Evolutionary conservation across 2,888 invertebrate species (phyloP), one percentile per base, ranked within the genome.

Genomic region (Xylota sylvarum): DNA sequence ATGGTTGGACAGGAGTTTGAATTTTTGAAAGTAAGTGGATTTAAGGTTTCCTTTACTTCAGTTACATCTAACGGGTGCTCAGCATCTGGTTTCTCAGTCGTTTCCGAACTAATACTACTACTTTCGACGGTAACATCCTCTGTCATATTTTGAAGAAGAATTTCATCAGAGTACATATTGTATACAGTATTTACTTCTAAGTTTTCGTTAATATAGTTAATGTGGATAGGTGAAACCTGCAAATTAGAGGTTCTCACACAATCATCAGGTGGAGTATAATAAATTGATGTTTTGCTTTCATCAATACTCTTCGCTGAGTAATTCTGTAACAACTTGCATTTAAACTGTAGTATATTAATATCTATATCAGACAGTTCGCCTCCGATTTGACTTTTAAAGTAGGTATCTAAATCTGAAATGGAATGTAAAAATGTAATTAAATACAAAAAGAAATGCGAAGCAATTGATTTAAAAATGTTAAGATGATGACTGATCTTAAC

Each of bases 231-330:
- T 30, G 92, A 90, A 27, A 90, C 90, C 84, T 94, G 94, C 77
- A 94, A 89, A 88, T 91, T 90, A 6, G 91, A 90, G 14, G 83
- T 74, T 50, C 89, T 88, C 65, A 89, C 50, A 73, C 90, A 89
- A 50, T 92, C 92, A 89, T 92, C 92, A 37, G 91, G 91, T 79
- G 97, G 97, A 60, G 97, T 97, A 93, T 96, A 97, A 92, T 97
- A 97, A 67, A 97, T 94, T 64, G 96, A 96, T 89, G 95, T 93
- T 91, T 94, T 95, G 92, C 96, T 96, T 88, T 95, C 95, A 60
- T 89, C 89, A 67, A 88, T 81, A 52, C 89, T 88, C 76, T 88
- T 89, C 0, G 88, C 69, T 4, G 91, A 90, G 86, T 90, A 91
- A 79, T 91, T 90, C 43, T 91, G 89, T 65, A 89, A 88, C 48